phyloP scores from a whole-genome alignment of 2,113 vertebrate species.

The Nibea coibor region DNA sequence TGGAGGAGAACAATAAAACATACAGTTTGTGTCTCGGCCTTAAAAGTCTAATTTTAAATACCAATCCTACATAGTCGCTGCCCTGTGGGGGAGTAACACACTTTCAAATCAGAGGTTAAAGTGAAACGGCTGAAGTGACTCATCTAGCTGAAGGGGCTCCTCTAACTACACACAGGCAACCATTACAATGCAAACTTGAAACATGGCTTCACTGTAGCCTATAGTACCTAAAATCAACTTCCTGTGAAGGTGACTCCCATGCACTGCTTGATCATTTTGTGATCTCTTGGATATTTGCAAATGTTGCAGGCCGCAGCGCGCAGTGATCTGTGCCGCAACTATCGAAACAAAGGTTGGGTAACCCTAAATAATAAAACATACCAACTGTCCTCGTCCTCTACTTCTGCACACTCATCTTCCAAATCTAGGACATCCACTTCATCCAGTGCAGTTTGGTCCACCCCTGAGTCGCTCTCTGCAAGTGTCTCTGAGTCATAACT shows the following conservation, averaged over 20 bases:
- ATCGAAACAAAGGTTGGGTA: not conserved
- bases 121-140: slow-evolving; percentile 46
- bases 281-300: not conserved
- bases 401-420: slow-evolving; percentile 84
- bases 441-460: slow-evolving; percentile 84
- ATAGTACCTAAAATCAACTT: not conserved
- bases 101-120: slow-evolving; percentile 35
- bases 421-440: slow-evolving; percentile 90
- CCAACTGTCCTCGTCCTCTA: slow-evolving; percentile 90
- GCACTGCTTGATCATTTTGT: not conserved
- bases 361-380: slow-evolving; percentile 74
- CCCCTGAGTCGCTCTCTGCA: slow-evolving; percentile 68
- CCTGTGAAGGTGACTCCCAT: not conserved
- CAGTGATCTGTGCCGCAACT: not conserved
- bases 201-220: not conserved
- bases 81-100: slow-evolving; percentile 27
- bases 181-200: not conserved
- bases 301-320: not conserved
- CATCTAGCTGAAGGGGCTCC: slow-evolving; percentile 40
- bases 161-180: slow-evolving; percentile 5
- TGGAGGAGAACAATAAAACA: slow-evolving; percentile 5
- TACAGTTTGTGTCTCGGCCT: not conserved
- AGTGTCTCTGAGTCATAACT: slow-evolving; percentile 80
- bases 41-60: slow-evolving; percentile 22
- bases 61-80: slow-evolving; percentile 21